These are phyloP conservation scores for Scrobipalpa atriplicella DNA, from an alignment of 2,888 invertebrate genomes.

Conservation along the genomic window DNA sequence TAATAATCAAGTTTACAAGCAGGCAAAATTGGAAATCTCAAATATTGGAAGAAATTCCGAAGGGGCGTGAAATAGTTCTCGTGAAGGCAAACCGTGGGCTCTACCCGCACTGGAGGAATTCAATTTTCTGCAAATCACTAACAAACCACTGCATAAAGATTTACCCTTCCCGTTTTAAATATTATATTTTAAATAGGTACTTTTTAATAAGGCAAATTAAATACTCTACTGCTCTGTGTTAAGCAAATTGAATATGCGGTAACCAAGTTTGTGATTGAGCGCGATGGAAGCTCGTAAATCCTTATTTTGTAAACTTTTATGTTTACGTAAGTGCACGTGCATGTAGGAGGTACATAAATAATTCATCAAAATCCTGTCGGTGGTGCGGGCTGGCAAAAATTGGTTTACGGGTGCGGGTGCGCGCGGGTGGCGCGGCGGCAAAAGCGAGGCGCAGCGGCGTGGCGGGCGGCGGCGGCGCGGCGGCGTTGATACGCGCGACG, in stretches of 20 bases:
- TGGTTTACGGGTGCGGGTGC: conserved; percentile 70
- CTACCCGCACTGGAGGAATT: conserved; percentile 3
- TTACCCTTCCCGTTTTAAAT: background rate
- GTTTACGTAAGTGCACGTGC: conserved; percentile 34
- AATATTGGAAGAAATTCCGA: conserved; percentile 47
- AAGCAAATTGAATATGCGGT: background rate
- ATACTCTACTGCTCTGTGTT: too few species aligned
- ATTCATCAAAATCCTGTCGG: conserved; percentile 65
- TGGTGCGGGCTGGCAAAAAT: conserved; percentile 63
- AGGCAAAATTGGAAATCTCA: conserved; percentile 47
- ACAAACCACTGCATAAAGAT: background rate
- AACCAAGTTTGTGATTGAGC: background rate
- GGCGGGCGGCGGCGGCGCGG: conserved; percentile 5
- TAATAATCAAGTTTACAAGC: conserved; percentile 31
- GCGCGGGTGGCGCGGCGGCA: conserved; percentile 41
- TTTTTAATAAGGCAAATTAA: background rate
- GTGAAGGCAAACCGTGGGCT: conserved; percentile 31
- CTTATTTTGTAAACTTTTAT: conserved; percentile 33
- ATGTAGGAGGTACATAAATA: conserved; percentile 51
- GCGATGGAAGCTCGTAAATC: background rate
- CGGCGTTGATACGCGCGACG: conserved; percentile 24
- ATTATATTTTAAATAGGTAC: background rate
- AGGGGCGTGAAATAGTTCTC: conserved; percentile 52
- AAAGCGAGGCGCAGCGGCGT: conserved; percentile 13
- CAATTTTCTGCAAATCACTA: conserved; percentile 11